Evolutionary conservation across 2,113 vertebrate species (phyloP), one percentile per base, ranked within the genome.

Genomic region (Origma solitaria): DNA sequence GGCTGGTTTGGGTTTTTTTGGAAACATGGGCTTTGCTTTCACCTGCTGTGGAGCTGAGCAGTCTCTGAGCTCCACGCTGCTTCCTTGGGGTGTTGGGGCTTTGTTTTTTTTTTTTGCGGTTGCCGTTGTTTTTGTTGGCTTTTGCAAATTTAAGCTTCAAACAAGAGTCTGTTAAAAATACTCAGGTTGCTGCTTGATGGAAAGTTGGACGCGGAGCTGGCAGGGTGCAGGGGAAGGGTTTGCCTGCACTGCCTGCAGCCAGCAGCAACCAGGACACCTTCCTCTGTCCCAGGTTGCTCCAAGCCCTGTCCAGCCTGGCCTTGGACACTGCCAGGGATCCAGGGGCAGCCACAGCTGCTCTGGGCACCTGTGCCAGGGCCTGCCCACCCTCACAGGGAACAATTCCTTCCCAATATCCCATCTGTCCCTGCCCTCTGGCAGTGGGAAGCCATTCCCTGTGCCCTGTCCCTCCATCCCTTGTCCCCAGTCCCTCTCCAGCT

Each of bases 381-480:
- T 89, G 0, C 0, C 1, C 45, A 31, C 30, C 24, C 54, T 61
- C 40, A 0, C 21, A 69, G n/a, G 24, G 17, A 19, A 3, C 0
- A 53, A 47, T 47, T 19, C 3, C 47, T 3, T 2, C 40, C 27
- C 33, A 68, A 6, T 44, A 4, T 27, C 37, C 37, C 53, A 37
- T 7, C 18, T 0, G 6, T 0, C 12, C 27, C 54, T 68, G 17
- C 27, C 11, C 30, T 79, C 47, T 71, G 65, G 40, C 24, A 40
- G 13, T 40, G 13, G 22, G 13, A 33, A 73, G 19, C 30, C 24
- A 31, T 79, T 25, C 7, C 44, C 21, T 21, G 2, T 13, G 27
- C 60, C 38, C 25, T 68, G 8, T 53, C 53, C 4, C 38, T 35
- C 40, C 45, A 30, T 3, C 7, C 17, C 9, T 18, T 35, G 17